phyloP scores from a whole-genome alignment of 2,113 vertebrate genomes.

The Dasyurus viverrinus region DNA sequence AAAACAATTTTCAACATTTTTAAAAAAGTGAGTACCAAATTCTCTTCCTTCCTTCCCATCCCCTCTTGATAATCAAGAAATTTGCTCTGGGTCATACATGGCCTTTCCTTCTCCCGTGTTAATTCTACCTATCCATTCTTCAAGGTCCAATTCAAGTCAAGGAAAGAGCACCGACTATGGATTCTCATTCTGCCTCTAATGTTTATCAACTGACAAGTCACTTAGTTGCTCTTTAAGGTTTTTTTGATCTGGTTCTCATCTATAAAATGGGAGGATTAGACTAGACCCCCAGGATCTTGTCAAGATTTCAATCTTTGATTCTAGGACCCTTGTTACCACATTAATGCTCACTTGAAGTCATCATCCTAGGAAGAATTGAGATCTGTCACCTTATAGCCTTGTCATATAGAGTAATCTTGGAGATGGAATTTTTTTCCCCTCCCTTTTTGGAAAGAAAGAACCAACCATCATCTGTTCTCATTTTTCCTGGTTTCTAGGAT shows the following conservation, averaged over 20 bases:
- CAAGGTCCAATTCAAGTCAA: not conserved
- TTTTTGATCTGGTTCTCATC: not conserved
- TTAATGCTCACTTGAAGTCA: not conserved
- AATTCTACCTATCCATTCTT: not conserved
- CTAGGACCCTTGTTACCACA: not conserved
- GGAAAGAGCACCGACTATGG: not conserved
- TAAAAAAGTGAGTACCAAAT: not conserved
- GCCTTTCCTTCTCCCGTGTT: not conserved
- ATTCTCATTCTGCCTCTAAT: not conserved
- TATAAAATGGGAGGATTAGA: not conserved
- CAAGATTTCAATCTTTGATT: not conserved
- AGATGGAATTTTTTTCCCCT: not conserved
- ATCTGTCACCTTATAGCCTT: not conserved
- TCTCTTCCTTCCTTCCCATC: not conserved
- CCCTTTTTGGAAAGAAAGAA: not conserved
- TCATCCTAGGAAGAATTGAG: not conserved
- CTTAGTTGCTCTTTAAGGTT: not conserved
- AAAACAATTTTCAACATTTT: not conserved
- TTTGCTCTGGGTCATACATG: not conserved
- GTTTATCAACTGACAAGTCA: not conserved
- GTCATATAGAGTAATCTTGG: not conserved
- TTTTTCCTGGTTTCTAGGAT: not conserved
- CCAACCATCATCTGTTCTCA: conserved; percentile 1
- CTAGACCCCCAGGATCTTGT: not conserved
- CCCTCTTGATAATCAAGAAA: not conserved